Percentiles rank a stretch among this genome's conserved stretches.
Conservation (phyloP, 2,888 invertebrate genomes). For the Polymixis flavicincta region DNA sequence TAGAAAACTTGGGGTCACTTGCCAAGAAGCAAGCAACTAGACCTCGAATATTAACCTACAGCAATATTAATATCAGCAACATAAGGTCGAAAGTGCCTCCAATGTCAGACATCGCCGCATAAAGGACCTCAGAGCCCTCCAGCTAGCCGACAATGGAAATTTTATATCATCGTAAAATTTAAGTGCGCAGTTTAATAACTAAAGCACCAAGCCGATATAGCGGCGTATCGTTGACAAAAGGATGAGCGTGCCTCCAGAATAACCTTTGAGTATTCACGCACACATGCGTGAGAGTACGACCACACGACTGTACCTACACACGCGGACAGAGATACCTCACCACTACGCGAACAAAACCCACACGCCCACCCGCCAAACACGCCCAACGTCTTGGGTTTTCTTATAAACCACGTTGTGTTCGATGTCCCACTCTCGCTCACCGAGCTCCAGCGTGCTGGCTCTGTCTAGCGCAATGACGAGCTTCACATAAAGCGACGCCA, state of each 20-base stretch:
- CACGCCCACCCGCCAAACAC: constrained; percentile 91
- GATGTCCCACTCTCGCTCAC: constrained; percentile 80
- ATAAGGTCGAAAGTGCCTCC: constrained; percentile 65
- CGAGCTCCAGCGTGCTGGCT: constrained; percentile 71
- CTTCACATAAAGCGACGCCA: constrained; percentile 90
- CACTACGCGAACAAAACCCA: constrained; percentile 84
- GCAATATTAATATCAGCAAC: constrained; percentile 57
- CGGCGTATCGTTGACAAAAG: constrained; percentile 89
- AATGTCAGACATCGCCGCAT: constrained; percentile 70
- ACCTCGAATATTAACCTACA: constrained; percentile 36
- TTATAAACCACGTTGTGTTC: constrained; percentile 90
- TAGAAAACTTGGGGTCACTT: neutral
- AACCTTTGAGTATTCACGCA: constrained; percentile 77
- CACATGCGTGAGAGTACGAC: constrained; percentile 77
- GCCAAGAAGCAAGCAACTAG: constrained; percentile 5
- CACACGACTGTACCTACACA: constrained; percentile 76
- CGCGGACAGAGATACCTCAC: constrained; percentile 75
- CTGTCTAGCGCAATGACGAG: constrained; percentile 89
- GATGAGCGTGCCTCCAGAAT: constrained; percentile 80
- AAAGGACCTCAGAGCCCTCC: constrained; percentile 76
- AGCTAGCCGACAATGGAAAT: constrained; percentile 83
- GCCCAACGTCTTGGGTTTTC: constrained; percentile 91
- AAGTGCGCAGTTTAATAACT: constrained; percentile 88
- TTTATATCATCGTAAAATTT: constrained; percentile 87
- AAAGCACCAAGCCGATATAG: constrained; percentile 86